Evolutionary conservation across 2,888 invertebrate species (phyloP), one percentile per base, ranked within the genome.

Genomic region (Trissoscelio sp.): DNA sequence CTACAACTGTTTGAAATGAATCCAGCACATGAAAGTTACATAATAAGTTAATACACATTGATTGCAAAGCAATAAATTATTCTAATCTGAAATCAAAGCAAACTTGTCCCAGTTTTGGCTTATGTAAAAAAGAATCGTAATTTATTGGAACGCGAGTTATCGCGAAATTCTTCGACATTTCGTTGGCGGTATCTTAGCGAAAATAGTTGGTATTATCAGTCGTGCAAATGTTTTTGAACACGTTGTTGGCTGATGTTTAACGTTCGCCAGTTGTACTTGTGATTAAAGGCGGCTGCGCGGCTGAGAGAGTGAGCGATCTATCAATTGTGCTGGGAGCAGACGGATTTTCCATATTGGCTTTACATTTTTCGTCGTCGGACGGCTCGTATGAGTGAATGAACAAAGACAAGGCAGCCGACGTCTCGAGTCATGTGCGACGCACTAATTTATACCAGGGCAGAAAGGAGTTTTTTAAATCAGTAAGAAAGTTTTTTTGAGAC

Each of bases 361-460:
- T 67, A 48, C 73, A 58, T 67, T 73, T 79, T 73, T 60, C 24
- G 73, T 73, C 66, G 37, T 57, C 62, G 20, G 69, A 62, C 69
- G 70, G 72, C 64, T 37, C 37, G n/a, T n/a, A 67, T 79, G 79
- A 79, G 73, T 80, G 80, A 74, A 80, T 80, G 80, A 80, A 75
- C 74, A 75, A 75, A 62, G 74, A 75, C 74, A 69, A 74, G 70
- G 70, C 16, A 75, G 22, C 31, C 24, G 80, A 80, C 74, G 62
- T 74, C 55, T 69, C 80, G 74, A 79, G 79, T 74, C 80, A 80
- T 80, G 79, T 75, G 44, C 80, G 80, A 14, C 80, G 80, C 57
- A 58, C 73, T 4, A 80, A 80, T 34, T 64, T 80, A n/a, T 80
- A 80, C 64, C 69, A 80, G 28, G 74, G 80, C 11, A 60, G 80